Conservation (phyloP, 2,797 vertebrate species). For the Pseudotriccus pelzelni region DNA sequence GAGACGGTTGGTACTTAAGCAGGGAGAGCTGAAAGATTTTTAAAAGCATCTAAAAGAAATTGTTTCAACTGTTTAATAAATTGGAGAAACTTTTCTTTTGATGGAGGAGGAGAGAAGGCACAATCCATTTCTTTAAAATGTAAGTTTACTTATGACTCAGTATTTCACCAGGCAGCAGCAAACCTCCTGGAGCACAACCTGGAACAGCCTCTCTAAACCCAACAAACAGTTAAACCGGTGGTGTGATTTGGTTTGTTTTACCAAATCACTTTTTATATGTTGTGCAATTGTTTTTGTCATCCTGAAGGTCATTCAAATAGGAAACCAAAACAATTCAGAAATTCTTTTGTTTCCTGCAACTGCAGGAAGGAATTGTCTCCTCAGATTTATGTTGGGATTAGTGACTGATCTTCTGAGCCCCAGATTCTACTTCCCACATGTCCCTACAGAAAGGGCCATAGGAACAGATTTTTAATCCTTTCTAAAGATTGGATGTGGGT, state of each 20-base stretch:
- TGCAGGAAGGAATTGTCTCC: not conserved
- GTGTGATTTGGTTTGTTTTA: accelerated
- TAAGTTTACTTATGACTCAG: not conserved
- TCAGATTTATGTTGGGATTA: not conserved
- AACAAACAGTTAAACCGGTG: not conserved
- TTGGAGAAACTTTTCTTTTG: not conserved
- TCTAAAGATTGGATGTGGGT: not conserved
- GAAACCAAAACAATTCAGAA: not conserved
- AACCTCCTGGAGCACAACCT: not conserved
- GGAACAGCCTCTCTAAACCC: not conserved
- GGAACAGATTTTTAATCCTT: not conserved
- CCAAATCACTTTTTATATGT: not conserved
- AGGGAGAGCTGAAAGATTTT: not conserved
- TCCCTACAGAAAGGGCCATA: not conserved
- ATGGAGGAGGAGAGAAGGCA: not conserved
- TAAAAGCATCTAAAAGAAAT: not conserved
- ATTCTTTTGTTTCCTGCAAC: not conserved
- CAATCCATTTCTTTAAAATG: not conserved
- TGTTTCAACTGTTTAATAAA: not conserved
- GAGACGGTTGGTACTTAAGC: not conserved
- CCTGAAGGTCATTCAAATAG: not conserved
- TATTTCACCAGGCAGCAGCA: not conserved
- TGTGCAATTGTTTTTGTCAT: not conserved
- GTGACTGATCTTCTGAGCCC: not conserved
- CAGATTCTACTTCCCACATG: too few relatives aligned